A percentile compares a stretch with the other conserved stretches of the same genome.
phyloP scores from a whole-genome alignment of 2,888 invertebrate genomes.

The Frankliniella intonsa region DNA sequence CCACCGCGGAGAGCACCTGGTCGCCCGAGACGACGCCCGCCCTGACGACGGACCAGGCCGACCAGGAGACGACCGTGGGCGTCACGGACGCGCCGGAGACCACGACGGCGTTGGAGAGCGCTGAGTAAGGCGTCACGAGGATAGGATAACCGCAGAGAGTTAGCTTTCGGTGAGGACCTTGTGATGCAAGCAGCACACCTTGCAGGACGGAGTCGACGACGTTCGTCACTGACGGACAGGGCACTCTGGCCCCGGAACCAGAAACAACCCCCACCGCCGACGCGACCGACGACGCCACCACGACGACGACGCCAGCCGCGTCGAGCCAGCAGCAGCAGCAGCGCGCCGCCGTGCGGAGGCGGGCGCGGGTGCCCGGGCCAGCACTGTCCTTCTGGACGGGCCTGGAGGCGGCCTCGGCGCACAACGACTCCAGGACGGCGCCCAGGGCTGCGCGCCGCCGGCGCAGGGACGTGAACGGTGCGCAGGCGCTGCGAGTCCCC shows the following conservation, averaged over 20 bases:
- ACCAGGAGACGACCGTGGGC: neutral
- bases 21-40: constrained; percentile 14
- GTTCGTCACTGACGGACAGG: neutral
- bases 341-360: neutral
- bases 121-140: too few species aligned
- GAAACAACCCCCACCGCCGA: neutral
- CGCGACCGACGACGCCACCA: constrained; percentile 27
- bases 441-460: neutral
- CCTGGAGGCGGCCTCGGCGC: constrained; percentile 18
- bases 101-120: neutral
- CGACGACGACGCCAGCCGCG: constrained; percentile 34
- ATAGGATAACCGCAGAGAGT: too few species aligned
- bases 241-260: neutral
- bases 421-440: neutral
- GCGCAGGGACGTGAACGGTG: neutral
- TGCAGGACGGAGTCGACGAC: too few species aligned
- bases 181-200: too few species aligned
- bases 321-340: constrained; percentile 29
- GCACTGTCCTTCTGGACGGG: constrained; percentile 29
- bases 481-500: neutral
- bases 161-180: too few species aligned
- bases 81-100: neutral
- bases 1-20: neutral
- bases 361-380: neutral
- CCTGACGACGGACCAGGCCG: neutral